Evolutionary conservation across 2,888 invertebrate species (phyloP), one percentile per base, ranked within the genome.

Genomic region (Idaea dimidiata): DNA sequence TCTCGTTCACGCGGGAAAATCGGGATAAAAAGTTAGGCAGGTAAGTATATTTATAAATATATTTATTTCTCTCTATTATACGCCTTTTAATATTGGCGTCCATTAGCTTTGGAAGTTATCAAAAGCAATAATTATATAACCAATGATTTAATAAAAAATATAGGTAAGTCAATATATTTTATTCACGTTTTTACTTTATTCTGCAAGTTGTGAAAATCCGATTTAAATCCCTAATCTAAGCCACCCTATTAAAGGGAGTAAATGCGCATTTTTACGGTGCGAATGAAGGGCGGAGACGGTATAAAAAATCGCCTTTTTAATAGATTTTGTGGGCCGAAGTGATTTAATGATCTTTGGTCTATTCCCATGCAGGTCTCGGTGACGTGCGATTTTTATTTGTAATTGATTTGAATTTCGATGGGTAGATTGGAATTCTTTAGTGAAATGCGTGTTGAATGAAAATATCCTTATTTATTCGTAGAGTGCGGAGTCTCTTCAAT

Each of bases 221-320:
- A 43, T 43, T 43, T 7, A 43, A 43, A 43, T 43, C 43, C 43
- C 43, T 43, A 43, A 43, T 43, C 43, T 43, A 43, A 32, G 69
- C 7, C 60, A 68, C 66, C 70, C 66, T 66, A 72, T 53, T 17
- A 61, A 58, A 6, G 55, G 62, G 65, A 69, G 69, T 68, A 71
- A 24, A 69, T 73, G 71, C 71, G 71, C 69, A 73, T 71, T 71
- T 71, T 71, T 71, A 68, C 67, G 65, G 67, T 62, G 57, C 67
- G 72, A 70, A 72, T 72, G 76, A 80, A 81, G 80, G 82, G 80
- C 72, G 79, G 24, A n/a, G n/a, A 5, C 24, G 3, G 82, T 80
- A 85, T 88, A 88, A 89, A 89, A 87, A 88, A 89, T 89, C 84
- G 87, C 83, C 82, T 89, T 87, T 89, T 87, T 86, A 89, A 89